Base-by-base conservation (phyloP, 2,888 invertebrate genomes). In the Atherix ibis region DNA sequence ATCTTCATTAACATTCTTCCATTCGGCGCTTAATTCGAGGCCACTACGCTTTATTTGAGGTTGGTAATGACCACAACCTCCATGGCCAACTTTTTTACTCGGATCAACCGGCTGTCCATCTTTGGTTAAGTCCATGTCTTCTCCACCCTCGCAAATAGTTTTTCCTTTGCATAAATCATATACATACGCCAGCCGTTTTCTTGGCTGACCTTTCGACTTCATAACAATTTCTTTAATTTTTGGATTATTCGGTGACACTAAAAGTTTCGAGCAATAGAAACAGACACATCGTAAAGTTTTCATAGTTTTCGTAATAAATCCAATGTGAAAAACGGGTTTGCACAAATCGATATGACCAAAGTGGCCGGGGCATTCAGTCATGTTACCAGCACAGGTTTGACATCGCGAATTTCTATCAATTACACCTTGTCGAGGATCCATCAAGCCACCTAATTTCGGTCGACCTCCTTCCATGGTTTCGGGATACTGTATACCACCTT, bases 351-450 rank as follows among this genome's bases (percentile, higher is more conserved):
- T 84, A 58, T 99, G 98, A 4, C 95, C 98, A 65, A 98, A 99
- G 62, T 99, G 98, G 2, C 98, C 98, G 3, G 98, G 95, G 58
- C 98, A 99, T 60, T 97, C 95, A 1, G 91, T 87, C 85, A 95
- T 89, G 53, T 91, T 94, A 29, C 97, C 88, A 40, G 94, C 92
- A 58, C 94, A 95, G 0, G 94, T 95, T 58, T 89, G 89, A 53
- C 94, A 94, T 39, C 91, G 70, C 3, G 92, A 87, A 50, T 74
- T 79, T 46, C 95, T 71, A 58, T 98, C 97, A 27, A 95, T 87
- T 38, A 94, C 94, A 48, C 97, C 98, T 65, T 98, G 97, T 35
- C 98, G 70, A 2, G 98, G 98, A 62, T 99, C 98, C 97, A 98
- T 98, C 43, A 99, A 76, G 18, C 98, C 98, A 1, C 95, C 94